phyloP scores from a whole-genome alignment of 2,797 vertebrate species.

The Ambastaia sidthimunki region DNA sequence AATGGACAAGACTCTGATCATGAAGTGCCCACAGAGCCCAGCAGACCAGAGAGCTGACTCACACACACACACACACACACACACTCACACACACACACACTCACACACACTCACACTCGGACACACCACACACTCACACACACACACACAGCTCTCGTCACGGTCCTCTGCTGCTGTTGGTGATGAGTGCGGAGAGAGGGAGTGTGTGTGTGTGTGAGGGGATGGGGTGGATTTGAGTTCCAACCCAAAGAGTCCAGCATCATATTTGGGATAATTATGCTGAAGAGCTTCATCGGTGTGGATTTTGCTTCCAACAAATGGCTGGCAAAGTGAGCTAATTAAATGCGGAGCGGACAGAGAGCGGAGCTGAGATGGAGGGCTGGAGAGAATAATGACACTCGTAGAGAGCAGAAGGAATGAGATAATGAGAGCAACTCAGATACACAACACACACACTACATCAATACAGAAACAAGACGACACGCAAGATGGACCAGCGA shows the following conservation, averaged over 20 bases:
- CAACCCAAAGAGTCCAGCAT: constrained; percentile 66
- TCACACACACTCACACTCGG: not conserved
- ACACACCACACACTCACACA: not conserved
- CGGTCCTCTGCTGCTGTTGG: not conserved
- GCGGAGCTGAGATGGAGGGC: constrained; percentile 71
- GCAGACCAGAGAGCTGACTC: not conserved
- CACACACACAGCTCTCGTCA: not conserved
- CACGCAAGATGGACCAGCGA: constrained; percentile 29
- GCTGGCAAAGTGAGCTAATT: constrained; percentile 78
- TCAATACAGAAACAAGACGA: constrained; percentile 69
- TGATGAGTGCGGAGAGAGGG: constrained; percentile 5
- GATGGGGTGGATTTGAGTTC: not conserved
- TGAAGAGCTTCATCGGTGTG: constrained; percentile 64
- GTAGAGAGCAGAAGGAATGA: constrained; percentile 79
- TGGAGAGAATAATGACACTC: constrained; percentile 81
- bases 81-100: not conserved
- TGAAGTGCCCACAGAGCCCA: not conserved
- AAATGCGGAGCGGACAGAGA: constrained; percentile 74
- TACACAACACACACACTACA: constrained; percentile 65
- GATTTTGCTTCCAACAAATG: constrained; percentile 70
- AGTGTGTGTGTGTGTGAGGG: not conserved
- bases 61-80: not conserved
- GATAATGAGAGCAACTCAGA: constrained; percentile 78
- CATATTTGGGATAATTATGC: constrained; percentile 78
- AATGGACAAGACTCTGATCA: not conserved